phyloP scores from a whole-genome alignment of 2,888 invertebrate genomes.

The Allacma fusca region DNA sequence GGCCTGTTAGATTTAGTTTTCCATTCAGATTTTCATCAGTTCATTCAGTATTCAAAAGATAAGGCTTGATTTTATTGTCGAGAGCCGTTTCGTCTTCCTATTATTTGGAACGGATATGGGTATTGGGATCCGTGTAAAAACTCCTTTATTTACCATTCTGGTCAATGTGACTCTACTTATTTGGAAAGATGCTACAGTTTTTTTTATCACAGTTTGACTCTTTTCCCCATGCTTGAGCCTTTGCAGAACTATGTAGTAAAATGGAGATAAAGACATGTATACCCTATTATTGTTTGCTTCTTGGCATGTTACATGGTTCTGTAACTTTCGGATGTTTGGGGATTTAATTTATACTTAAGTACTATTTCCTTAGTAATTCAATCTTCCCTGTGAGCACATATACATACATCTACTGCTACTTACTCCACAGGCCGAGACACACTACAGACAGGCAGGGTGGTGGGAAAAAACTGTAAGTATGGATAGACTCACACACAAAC shows the following conservation, averaged over 20 bases:
- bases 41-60: conserved; percentile 3
- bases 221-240: too few species aligned
- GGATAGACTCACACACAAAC: background rate
- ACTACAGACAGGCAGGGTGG: background rate
- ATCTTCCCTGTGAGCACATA: background rate
- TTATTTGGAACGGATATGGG: background rate
- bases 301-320: background rate
- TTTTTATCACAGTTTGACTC: too few species aligned
- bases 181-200: background rate
- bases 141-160: background rate
- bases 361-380: background rate
- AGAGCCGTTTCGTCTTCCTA: background rate
- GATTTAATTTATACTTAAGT: conserved; percentile 5
- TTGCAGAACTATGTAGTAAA: too few species aligned
- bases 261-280: background rate
- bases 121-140: background rate
- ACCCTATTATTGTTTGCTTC: conserved; percentile 12
- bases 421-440: too few species aligned
- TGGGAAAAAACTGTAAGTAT: background rate
- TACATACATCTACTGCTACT: background rate
- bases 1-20: background rate
- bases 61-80: conserved; percentile 1
- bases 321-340: background rate
- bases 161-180: background rate
- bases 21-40: conserved; percentile 9